A percentile compares a stretch with the other conserved stretches of the same genome.
Conservation (phyloP, 1,140 invertebrate genomes). For the Stenopsyche tienmushanensis region DNA sequence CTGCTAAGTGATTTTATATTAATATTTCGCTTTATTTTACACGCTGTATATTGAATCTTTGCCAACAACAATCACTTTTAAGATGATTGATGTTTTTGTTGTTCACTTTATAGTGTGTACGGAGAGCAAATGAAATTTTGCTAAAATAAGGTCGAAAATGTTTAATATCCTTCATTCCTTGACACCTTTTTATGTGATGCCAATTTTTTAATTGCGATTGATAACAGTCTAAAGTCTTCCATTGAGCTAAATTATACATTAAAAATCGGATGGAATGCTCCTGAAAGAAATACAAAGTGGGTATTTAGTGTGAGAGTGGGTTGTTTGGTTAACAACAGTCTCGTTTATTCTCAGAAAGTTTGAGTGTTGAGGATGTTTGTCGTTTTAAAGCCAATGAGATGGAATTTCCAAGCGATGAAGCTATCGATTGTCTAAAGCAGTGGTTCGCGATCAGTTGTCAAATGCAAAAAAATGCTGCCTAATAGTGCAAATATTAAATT, state of each 20-base stretch:
- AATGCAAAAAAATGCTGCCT: not conserved
- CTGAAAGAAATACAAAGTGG: not conserved
- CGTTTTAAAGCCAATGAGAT: constrained; percentile 11
- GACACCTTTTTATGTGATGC: no score
- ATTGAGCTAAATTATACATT: no score
- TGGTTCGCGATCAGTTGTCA: not conserved
- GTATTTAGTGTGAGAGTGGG: no score
- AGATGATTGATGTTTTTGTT: constrained; percentile 12
- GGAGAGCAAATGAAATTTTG: no score
- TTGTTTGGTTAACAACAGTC: not conserved
- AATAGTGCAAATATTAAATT: not conserved
- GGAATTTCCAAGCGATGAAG: constrained; percentile 16
- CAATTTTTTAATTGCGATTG: no score
- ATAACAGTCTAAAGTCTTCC: no score
- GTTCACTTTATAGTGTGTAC: constrained; percentile 3
- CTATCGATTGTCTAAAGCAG: constrained; percentile 20
- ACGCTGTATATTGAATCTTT: no score
- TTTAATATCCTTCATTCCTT: no score
- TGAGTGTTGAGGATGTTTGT: not conserved
- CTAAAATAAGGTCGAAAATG: not conserved
- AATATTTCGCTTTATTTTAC: no score
- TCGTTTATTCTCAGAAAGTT: not conserved
- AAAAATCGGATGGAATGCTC: not conserved
- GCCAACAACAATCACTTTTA: constrained; percentile 3
- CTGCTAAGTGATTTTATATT: no score